A percentile compares a stretch with the other conserved stretches of the same genome.
phyloP scores from a whole-genome alignment of 2,797 vertebrate species.

The Parotocinclus haroldoi region DNA sequence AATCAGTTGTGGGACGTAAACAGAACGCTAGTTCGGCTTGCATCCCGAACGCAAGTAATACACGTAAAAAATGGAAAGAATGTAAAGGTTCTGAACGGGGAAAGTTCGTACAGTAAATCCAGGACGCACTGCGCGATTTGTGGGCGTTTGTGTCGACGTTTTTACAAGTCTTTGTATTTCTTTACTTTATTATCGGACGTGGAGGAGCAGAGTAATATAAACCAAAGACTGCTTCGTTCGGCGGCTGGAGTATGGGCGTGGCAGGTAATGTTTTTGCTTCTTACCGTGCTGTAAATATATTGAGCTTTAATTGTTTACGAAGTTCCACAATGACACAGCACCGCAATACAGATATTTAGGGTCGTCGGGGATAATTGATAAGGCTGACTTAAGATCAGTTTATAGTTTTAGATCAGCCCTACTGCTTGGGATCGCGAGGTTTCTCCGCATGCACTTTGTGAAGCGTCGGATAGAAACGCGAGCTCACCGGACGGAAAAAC shows the following conservation, averaged over 20 bases:
- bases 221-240: constrained; percentile 39
- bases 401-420: not conserved
- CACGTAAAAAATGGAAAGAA: too few species aligned
- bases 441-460: constrained; percentile 18
- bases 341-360: too few species aligned
- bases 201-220: constrained; percentile 23
- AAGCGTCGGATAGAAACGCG: constrained; percentile 32
- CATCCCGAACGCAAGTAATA: too few species aligned
- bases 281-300: constrained; percentile 65
- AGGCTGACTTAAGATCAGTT: too few species aligned
- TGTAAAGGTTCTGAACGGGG: too few species aligned
- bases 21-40: too few species aligned
- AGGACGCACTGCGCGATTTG: too few species aligned
- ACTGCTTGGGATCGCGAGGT: not conserved
- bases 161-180: not conserved
- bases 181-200: constrained; percentile 8
- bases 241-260: constrained; percentile 33
- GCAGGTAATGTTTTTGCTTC: constrained; percentile 52
- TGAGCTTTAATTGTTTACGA: constrained; percentile 46
- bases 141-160: too few species aligned
- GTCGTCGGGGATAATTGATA: too few species aligned
- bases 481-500: not conserved
- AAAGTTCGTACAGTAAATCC: too few species aligned
- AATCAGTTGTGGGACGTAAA: too few species aligned
- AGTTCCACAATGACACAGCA: too few species aligned